Conservation (phyloP, 2,797 vertebrate genomes). For the Syncerus caffer region DNA sequence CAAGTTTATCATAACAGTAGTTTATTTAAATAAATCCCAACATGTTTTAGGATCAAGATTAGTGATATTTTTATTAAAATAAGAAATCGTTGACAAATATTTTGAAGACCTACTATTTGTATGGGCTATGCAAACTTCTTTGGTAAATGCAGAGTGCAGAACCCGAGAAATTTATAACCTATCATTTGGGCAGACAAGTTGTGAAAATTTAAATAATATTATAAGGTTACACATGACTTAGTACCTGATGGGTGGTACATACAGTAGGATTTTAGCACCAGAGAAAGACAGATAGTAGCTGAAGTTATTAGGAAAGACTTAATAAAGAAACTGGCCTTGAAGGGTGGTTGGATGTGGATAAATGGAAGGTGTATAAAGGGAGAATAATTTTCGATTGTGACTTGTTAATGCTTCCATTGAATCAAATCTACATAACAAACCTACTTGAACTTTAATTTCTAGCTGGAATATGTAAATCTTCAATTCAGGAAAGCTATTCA, state of each 20-base stretch:
- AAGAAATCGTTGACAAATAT: neutral
- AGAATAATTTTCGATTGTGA: neutral
- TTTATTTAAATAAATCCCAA: neutral
- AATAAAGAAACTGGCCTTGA: neutral
- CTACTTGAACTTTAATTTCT: neutral
- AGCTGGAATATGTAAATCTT: neutral
- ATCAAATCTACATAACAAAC: neutral
- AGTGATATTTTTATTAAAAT: neutral
- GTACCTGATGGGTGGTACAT: neutral
- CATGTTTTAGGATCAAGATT: neutral
- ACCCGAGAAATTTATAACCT: neutral
- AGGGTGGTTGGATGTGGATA: neutral
- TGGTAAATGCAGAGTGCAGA: neutral
- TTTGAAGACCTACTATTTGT: neutral
- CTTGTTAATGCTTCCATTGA: neutral
- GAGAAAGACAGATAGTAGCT: neutral
- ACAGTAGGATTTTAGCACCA: neutral
- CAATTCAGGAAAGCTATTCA: neutral
- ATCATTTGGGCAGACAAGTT: neutral
- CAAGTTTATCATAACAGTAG: neutral
- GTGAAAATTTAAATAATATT: neutral
- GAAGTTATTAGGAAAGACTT: neutral
- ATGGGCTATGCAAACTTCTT: neutral
- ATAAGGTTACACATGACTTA: neutral
- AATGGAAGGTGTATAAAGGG: neutral